Evolutionary conservation across 2,113 vertebrate species (phyloP).

Genomic region (Austrofundulus limnaeus): DNA sequence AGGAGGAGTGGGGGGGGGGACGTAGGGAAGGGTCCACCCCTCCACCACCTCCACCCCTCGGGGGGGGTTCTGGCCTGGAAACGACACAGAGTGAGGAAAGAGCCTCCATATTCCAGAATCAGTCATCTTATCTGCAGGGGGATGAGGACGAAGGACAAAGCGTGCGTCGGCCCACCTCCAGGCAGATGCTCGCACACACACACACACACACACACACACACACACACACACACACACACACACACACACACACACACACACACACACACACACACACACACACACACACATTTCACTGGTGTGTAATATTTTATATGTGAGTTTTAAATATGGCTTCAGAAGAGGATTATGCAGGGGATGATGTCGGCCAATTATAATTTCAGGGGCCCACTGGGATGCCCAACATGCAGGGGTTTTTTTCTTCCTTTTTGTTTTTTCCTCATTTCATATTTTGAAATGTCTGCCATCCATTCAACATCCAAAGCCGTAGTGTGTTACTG

Average conservation of each 20-base stretch:
- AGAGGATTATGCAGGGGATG: conserved; percentile 57
- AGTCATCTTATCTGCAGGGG: conserved; percentile 74
- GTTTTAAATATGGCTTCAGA: conserved; percentile 68
- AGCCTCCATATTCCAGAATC: conserved; percentile 72
- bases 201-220: conserved; percentile 1
- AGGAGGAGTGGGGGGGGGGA: too few relatives aligned
- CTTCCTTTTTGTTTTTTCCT: conserved; percentile 13
- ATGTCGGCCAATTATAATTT: conserved; percentile 45
- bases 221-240: conserved; percentile 14
- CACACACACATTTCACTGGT: conserved; percentile 2
- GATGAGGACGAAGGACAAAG: conserved; percentile 67
- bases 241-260: conserved; percentile 6
- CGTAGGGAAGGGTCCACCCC: conserved; percentile 32
- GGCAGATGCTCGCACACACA: conserved; percentile 44
- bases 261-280: conserved; percentile 16
- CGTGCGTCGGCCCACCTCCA: conserved; percentile 47
- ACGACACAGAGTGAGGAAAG: conserved; percentile 81
- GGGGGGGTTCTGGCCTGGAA: conserved; percentile 70
- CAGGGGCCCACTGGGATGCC: conserved; percentile 22
- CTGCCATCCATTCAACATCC: too few relatives aligned
- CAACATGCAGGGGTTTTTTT: conserved; percentile 9
- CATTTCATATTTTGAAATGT: too few relatives aligned
- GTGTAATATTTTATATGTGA: conserved; percentile 58
- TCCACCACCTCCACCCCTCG: too few relatives aligned
- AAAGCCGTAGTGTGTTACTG: too few relatives aligned